Conservation (phyloP, 2,113 vertebrate genomes). For the Suricata suricatta region DNA sequence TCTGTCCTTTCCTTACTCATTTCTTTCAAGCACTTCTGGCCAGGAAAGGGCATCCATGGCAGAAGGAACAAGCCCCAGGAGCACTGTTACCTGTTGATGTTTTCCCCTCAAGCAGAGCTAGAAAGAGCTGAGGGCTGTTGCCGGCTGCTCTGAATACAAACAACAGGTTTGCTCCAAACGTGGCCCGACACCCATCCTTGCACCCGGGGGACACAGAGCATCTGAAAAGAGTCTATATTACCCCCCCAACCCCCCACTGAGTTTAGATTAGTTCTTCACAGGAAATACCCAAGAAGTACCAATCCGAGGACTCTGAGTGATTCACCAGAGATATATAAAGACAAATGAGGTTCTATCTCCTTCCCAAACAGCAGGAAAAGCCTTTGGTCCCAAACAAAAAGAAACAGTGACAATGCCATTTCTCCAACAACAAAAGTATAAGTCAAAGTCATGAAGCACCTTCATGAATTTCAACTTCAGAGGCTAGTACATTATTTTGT, state of each 20-base stretch:
- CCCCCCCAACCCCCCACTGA: no score
- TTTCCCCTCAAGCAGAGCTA: neutral
- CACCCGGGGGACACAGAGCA: neutral
- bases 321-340: neutral
- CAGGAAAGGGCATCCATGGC: neutral
- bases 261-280: neutral
- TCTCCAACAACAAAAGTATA: neutral
- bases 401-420: neutral
- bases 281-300: neutral
- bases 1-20: slow-evolving; percentile 25
- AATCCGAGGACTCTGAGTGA: neutral
- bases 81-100: neutral
- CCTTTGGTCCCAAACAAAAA: neutral
- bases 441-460: neutral
- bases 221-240: neutral
- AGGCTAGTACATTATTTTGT: neutral
- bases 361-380: neutral
- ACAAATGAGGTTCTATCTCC: neutral
- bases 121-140: neutral
- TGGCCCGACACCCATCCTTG: neutral
- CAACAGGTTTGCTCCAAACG: neutral
- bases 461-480: neutral
- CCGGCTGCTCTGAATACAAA: neutral
- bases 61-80: neutral
- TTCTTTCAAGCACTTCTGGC: neutral